Base-by-base conservation (phyloP, 2,888 invertebrate genomes). In the Torymus tubicola region DNA sequence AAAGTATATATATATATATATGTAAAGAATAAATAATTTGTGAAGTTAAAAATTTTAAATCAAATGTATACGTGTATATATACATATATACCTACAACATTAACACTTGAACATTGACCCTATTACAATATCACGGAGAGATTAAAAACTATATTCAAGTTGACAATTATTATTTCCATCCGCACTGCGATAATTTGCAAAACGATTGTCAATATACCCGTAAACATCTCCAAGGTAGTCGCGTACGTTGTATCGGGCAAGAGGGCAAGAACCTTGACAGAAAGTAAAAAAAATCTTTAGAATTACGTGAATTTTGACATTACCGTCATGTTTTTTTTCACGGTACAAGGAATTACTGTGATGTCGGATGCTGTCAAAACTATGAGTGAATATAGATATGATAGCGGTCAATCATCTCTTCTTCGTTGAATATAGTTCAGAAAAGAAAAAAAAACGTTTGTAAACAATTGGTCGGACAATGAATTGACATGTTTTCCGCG, bases 231-330 rank as follows among this genome's bases (percentile, higher is more conserved):
- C 42, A 42, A 42, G 42, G n/a, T 14, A 55, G 55, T 55, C 24
- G 57, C 57, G 2, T 57, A 31, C 57, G 12, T 8, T 8, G 31
- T 8, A 8, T 42, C 53, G 18, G 16, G 4, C 31, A 2, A 8
- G 31, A 31, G 24, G 55, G n/a, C 55, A 64, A 64, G 8, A 13
- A 68, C 67, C 67, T 68, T 68, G 67, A 68, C 67, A 53, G 11
- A 68, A 68, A 21, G 53, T 24, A 8, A 1, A 1, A 1, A 1
- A 42, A 61, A 61, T 24, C 24, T 24, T 21, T 61, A 60, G 42
- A 42, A 42, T 42, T 42, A 42, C 42, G 42, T 1, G 42, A 42
- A 42, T 42, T 42, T 42, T 8, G 42, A 42, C 42, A 8, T 42
- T 42, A 42, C 42, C 42, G 42, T 42, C 42, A 42, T 42, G 31